Evolutionary conservation across 2,797 vertebrate genomes (phyloP).

Genomic region (Smutsia gigantea): DNA sequence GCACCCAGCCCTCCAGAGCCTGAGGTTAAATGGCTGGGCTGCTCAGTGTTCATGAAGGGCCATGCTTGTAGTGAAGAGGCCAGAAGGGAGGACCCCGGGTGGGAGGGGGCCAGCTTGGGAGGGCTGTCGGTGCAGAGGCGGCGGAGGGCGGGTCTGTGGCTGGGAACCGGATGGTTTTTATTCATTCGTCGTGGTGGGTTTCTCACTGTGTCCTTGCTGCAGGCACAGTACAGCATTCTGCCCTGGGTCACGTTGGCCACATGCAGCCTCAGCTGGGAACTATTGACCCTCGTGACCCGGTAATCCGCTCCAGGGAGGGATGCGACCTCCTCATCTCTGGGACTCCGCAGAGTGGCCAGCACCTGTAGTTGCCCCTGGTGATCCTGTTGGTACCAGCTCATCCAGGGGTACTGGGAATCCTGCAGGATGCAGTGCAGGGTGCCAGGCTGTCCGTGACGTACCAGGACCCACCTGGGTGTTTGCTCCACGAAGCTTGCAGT

Average conservation of each 20-base stretch:
- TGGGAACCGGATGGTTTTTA: conserved; percentile 8
- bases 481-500: conserved; percentile 2
- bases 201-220: conserved; percentile 70
- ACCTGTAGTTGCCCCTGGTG: conserved; percentile 25
- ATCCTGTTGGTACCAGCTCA: conserved; percentile 74
- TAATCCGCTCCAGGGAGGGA: conserved; percentile 19
- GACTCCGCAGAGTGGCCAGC: background rate
- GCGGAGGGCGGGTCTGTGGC: background rate
- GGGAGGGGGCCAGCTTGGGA: background rate
- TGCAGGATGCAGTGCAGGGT: conserved; percentile 51
- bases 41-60: too few species aligned
- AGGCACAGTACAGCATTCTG: conserved; percentile 61
- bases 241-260: conserved; percentile 53
- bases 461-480: background rate
- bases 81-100: background rate
- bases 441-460: background rate
- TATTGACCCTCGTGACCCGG: background rate
- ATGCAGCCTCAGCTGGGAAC: background rate
- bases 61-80: background rate
- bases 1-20: background rate
- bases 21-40: background rate
- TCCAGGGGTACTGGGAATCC: conserved; percentile 55
- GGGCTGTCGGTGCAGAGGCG: background rate
- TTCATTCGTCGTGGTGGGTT: background rate
- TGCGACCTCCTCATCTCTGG: background rate